Evolutionary conservation across 1,140 invertebrate species (phyloP), one percentile per base, ranked within the genome.

Genomic region (Heterodera carotae): DNA sequence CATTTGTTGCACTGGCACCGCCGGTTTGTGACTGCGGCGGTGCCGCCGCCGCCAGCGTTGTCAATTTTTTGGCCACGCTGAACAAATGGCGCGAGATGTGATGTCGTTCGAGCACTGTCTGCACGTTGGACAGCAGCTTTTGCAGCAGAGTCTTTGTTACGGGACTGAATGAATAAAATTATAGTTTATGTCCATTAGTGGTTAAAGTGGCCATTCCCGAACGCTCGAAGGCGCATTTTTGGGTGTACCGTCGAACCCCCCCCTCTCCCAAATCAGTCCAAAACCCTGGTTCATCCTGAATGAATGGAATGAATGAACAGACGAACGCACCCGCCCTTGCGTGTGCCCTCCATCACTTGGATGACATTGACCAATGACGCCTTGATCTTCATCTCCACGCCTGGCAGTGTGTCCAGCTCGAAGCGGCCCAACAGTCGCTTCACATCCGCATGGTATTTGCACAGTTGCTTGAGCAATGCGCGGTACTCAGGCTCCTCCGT

Each of bases 311-410:
- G n/a, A n/a, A n/a, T n/a, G n/a, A n/a, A n/a, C n/a, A n/a, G n/a
- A n/a, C n/a, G n/a, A 59, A 18, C n/a, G 60, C 25, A 74, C 71
- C 71, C 71, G 43, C 71, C 71, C 64, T 74, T 74, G 3, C 22
- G 71, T 27, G 71, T 74, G 33, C 71, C 71, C 34, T 74, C 71
- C 71, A 74, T 74, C 43, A 74, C 71, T 74, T 74, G 71, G 39
- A 74, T 74, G 27, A 74, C 53, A 25, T 74, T 74, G 25, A 62
- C 36, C 64, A 74, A 64, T 18, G 71, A 74, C 34, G 71, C 31
- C 25, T 74, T 74, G 36, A 74, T 27, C 29, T 74, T 74, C 56
- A 56, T 31, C n/a, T 74, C 71, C 62, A 66, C 8, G 18, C 33
- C 69, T 31, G 69, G 34, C 12, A 10, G 22, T 29, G 43, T 74